Evolutionary conservation across 2,113 vertebrate species (phyloP).

Genomic region (Tetraodon nigroviridis): DNA sequence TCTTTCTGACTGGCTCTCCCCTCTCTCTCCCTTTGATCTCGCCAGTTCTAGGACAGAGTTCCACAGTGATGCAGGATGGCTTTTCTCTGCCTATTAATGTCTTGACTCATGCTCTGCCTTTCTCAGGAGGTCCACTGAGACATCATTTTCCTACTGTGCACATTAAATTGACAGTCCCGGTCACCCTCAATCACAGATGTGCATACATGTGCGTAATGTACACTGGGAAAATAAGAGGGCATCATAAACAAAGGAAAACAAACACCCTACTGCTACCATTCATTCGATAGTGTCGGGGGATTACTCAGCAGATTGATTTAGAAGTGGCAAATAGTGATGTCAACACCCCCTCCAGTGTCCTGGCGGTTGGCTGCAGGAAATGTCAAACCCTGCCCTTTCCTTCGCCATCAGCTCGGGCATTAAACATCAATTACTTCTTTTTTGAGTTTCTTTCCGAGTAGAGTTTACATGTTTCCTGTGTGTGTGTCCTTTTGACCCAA

Average conservation of each 20-base stretch:
- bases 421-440: too few species aligned
- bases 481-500: too few species aligned
- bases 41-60: constrained; percentile 56
- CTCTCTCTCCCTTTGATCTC: constrained; percentile 60
- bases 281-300: too few species aligned
- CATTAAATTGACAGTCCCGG: constrained; percentile 52
- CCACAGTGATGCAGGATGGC: constrained; percentile 62
- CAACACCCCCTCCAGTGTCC: too few species aligned
- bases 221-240: background rate
- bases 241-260: background rate
- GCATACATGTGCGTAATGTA: background rate
- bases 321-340: too few species aligned
- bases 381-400: too few species aligned
- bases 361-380: too few species aligned
- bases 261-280: too few species aligned
- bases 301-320: too few species aligned
- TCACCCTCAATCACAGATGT: constrained; percentile 38
- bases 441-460: too few species aligned
- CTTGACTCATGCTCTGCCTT: constrained; percentile 62
- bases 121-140: constrained; percentile 57
- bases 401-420: too few species aligned
- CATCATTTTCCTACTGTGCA: constrained; percentile 48
- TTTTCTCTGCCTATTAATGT: constrained; percentile 69
- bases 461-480: too few species aligned
- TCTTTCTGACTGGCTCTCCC: constrained; percentile 18